Base-by-base conservation (phyloP, 2,888 invertebrate genomes). In the Stenichneumon culpator region DNA sequence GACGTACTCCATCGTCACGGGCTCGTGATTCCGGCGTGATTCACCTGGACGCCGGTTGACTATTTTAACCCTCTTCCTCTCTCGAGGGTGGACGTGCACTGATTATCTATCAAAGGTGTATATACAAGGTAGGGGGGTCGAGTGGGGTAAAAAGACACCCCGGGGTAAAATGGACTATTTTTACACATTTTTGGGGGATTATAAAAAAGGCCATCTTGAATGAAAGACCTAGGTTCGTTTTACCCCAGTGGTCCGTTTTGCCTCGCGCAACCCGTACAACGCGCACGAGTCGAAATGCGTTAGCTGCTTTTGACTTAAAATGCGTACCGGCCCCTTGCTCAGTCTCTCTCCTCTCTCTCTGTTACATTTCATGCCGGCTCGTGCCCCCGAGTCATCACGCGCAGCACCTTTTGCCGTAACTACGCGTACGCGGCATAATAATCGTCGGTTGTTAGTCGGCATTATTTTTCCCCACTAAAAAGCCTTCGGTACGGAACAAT, bases 1-100 rank as follows among this genome's bases (percentile, higher is more conserved):
- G 44, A 50, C 47, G 52, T 54, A 67, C 57, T 63, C 88, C 86
- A 87, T 90, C 92, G 93, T 93, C 92, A 93, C 92, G 93, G 91
- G 87, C 89, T 89, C 88, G 88, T 92, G 92, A 92, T 89, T 93
- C 86, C 89, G 93, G 93, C 93, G 93, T 94, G 93, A 94, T 94
- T 94, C 94, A 94, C 94, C 94, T 94, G 94, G 94, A 87, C 89
- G 89, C 78, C 92, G 92, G 93, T 93, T 92, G 91, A 89, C 88
- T 91, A 90, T 81, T 74, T 84, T 82, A 74, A 83, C 79, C 83
- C 84, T 69, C 52, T 11, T 52, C 70, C 25, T 63, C 68, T 16
- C 89, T 90, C 89, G 75, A 77, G 82, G 54, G 72, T 79, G 85
- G 72, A 77, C 75, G 72, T 69, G 81, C 83, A 80, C 83, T 87